Evolutionary conservation across 2,888 invertebrate species (phyloP).

Genomic region (Barypeithes pellucidus): DNA sequence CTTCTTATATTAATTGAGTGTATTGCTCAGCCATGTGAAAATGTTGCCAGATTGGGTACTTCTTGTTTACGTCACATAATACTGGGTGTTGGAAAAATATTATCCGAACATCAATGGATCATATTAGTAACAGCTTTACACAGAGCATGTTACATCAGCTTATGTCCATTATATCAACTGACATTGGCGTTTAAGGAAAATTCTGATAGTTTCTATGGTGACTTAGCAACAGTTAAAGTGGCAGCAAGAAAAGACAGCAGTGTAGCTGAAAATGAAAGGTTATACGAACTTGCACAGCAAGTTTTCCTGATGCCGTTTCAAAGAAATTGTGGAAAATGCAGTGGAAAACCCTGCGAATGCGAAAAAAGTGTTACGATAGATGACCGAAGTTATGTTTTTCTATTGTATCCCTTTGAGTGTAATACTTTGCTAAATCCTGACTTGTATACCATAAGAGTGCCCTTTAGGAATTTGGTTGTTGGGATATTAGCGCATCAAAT

Average conservation of each 20-base stretch:
- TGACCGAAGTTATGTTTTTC: conserved; percentile 91
- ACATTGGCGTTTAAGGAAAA: conserved; percentile 92
- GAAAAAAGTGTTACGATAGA: conserved; percentile 76
- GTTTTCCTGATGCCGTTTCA: conserved; percentile 78
- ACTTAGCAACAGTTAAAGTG: conserved; percentile 92
- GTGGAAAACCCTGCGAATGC: conserved; percentile 69
- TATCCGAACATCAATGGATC: conserved; percentile 90
- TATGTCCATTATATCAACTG: conserved; percentile 89
- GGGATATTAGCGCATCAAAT: conserved; percentile 94
- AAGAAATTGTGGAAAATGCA: conserved; percentile 66
- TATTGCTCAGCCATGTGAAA: conserved; percentile 90
- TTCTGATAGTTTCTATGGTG: conserved; percentile 96
- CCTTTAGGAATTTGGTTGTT: conserved; percentile 89
- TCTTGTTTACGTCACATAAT: conserved; percentile 89
- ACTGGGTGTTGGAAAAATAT: conserved; percentile 86
- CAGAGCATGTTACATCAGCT: conserved; percentile 88
- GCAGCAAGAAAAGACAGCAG: conserved; percentile 92
- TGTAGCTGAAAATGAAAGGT: conserved; percentile 85
- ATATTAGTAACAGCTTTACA: conserved; percentile 87
- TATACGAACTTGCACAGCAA: conserved; percentile 93
- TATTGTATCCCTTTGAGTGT: conserved; percentile 86
- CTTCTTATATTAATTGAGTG: conserved; percentile 92
- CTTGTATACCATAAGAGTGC: conserved; percentile 86
- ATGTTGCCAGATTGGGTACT: conserved; percentile 92
- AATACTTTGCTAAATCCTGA: conserved; percentile 82